phyloP scores from a whole-genome alignment of 37 sponge, comb jelly and placozoan genomes.

The Halichondria panicea region DNA sequence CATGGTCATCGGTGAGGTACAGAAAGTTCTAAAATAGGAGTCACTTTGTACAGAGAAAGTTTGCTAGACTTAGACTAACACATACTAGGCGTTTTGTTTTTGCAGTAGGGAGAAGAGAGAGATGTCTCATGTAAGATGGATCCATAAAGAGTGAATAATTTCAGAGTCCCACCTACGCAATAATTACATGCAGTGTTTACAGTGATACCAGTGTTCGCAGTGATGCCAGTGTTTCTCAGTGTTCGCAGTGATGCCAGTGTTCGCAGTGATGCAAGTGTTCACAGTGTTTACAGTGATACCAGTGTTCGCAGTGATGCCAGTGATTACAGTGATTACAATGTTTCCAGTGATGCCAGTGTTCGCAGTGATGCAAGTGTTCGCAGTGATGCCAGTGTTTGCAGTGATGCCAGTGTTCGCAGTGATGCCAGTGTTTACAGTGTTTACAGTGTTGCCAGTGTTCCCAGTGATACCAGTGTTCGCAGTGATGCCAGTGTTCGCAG shows the following conservation, averaged over 20 bases:
- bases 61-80: no score
- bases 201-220: constrained; percentile 17
- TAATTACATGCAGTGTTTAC: neutral
- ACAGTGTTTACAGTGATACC: constrained; percentile 1
- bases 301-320: constrained; percentile 11
- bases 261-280: constrained; percentile 2
- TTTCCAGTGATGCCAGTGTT: neutral
- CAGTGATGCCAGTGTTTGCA: constrained; percentile 17
- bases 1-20: no score
- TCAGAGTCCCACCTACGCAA: no score
- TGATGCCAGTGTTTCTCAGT: constrained; percentile 18
- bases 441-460: constrained; percentile 13
- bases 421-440: constrained; percentile 6
- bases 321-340: constrained; percentile 4
- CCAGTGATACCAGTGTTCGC: constrained; percentile 9
- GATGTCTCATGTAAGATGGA: no score
- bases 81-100: no score
- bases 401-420: constrained; percentile 14
- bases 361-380: neutral
- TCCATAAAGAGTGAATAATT: no score
- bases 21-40: no score
- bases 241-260: constrained; percentile 14
- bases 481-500: neutral
- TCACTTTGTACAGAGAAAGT: no score
- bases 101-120: no score